Evolutionary conservation across 2,113 vertebrate genomes (phyloP).

Genomic region (Dissostichus mawsoni): DNA sequence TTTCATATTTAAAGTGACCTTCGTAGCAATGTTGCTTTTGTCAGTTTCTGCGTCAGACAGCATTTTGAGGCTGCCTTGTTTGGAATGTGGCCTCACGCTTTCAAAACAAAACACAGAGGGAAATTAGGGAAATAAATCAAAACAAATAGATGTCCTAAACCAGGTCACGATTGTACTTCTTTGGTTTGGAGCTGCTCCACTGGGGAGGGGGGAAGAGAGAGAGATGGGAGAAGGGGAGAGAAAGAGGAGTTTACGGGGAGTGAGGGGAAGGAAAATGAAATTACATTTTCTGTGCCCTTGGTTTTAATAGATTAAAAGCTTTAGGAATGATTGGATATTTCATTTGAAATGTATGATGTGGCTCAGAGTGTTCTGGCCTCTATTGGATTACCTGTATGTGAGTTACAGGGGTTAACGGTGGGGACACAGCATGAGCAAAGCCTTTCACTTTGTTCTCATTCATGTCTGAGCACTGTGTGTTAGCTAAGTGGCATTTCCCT

Average conservation of each 20-base stretch:
- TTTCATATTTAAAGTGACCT: neutral
- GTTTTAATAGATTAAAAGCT: slow-evolving; percentile 81
- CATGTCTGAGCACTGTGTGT: neutral
- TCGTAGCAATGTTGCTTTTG: slow-evolving; percentile 8
- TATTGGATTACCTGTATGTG: slow-evolving; percentile 68
- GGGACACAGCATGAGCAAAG: slow-evolving; percentile 14
- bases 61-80: slow-evolving; percentile 23
- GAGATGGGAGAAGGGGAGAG: neutral
- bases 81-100: slow-evolving; percentile 37
- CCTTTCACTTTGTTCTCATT: slow-evolving; percentile 15
- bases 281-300: slow-evolving; percentile 75
- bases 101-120: slow-evolving; percentile 28
- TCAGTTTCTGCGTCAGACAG: neutral
- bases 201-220: neutral
- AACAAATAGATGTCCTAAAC: slow-evolving; percentile 64
- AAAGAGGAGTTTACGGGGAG: slow-evolving; percentile 6
- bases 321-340: slow-evolving; percentile 73
- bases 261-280: slow-evolving; percentile 48
- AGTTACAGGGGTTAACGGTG: slow-evolving; percentile 34
- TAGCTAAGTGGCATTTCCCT: slow-evolving; percentile 29
- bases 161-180: slow-evolving; percentile 55
- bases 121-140: slow-evolving; percentile 67
- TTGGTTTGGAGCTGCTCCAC: slow-evolving; percentile 49
- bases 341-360: slow-evolving; percentile 67
- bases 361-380: slow-evolving; percentile 27